Percentiles rank a stretch among this genome's conserved stretches.
phyloP scores from a whole-genome alignment of 30 jellyfish, hydroid and myxozoan species.

The Hydractinia echinata region DNA sequence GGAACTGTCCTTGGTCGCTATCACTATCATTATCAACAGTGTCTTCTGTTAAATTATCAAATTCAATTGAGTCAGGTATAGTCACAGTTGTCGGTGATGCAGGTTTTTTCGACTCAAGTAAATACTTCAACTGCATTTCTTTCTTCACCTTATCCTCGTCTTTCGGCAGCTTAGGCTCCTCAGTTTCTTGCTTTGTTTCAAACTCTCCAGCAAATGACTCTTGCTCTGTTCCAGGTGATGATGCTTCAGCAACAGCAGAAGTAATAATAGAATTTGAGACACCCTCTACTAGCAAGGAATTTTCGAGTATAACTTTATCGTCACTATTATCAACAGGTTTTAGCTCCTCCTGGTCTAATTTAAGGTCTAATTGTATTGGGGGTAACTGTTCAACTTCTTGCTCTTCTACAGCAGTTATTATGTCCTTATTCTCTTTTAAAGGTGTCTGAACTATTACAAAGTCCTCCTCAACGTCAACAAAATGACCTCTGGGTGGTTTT shows the following conservation, averaged over 20 bases:
- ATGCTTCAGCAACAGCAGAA: conserved; percentile 13
- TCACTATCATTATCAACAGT: conserved; percentile 8
- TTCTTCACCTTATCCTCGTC: neutral
- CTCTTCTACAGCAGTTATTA: neutral
- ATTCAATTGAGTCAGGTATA: neutral
- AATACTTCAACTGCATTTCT: conserved; percentile 15
- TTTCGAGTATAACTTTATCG: neutral
- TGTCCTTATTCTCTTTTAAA: neutral
- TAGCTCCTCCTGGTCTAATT: neutral
- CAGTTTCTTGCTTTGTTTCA: no score
- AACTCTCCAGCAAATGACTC: no score
- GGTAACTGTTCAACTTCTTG: neutral
- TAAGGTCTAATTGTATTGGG: neutral
- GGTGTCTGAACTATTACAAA: neutral
- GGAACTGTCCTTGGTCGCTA: conserved; percentile 30
- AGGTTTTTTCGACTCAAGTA: neutral
- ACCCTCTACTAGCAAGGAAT: neutral
- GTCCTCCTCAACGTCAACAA: neutral
- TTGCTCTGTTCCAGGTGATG: conserved; percentile 8
- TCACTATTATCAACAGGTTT: neutral
- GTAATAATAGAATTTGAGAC: conserved; percentile 3
- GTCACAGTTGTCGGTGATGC: no score
- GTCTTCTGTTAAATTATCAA: conserved; percentile 11
- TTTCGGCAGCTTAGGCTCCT: no score
- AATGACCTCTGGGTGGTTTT: conserved; percentile 40